Conservation (phyloP, 2,797 vertebrate species). For the Sciurus carolinensis region DNA sequence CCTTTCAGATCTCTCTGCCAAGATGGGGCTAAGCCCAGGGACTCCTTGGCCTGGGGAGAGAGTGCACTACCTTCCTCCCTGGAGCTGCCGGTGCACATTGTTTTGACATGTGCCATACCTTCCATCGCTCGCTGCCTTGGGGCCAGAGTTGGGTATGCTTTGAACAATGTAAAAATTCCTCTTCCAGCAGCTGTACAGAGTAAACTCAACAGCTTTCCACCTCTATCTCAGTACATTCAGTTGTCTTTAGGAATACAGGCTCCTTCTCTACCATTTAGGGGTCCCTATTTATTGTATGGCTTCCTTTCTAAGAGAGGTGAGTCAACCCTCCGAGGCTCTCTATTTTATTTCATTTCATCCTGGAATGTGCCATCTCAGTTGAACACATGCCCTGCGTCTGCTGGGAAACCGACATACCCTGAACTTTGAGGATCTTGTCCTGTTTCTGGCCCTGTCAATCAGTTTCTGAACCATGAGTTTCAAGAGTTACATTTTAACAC, state of each 20-base stretch:
- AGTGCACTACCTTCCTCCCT: neutral
- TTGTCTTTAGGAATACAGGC: neutral
- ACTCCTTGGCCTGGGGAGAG: neutral
- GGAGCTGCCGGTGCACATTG: neutral
- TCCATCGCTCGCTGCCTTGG: neutral
- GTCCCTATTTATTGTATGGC: neutral
- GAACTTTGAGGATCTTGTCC: neutral
- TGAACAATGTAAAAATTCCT: constrained; percentile 50
- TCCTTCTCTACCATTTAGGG: neutral
- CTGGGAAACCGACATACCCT: neutral
- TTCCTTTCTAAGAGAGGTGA: neutral
- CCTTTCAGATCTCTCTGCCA: constrained; percentile 74
- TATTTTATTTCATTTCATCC: neutral
- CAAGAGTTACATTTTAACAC: neutral
- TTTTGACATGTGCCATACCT: constrained; percentile 73
- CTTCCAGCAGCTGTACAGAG: neutral
- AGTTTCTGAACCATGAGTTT: neutral
- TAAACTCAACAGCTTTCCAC: neutral
- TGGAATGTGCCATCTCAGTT: neutral
- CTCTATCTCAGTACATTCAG: neutral
- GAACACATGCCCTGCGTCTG: neutral
- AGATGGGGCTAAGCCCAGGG: neutral
- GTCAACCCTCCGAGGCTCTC: neutral
- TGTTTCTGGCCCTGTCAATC: neutral
- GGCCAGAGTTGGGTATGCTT: neutral